Evolutionary conservation across 2,888 invertebrate genomes (phyloP), one percentile per base, ranked within the genome.

Genomic region (Metellina segmentata): DNA sequence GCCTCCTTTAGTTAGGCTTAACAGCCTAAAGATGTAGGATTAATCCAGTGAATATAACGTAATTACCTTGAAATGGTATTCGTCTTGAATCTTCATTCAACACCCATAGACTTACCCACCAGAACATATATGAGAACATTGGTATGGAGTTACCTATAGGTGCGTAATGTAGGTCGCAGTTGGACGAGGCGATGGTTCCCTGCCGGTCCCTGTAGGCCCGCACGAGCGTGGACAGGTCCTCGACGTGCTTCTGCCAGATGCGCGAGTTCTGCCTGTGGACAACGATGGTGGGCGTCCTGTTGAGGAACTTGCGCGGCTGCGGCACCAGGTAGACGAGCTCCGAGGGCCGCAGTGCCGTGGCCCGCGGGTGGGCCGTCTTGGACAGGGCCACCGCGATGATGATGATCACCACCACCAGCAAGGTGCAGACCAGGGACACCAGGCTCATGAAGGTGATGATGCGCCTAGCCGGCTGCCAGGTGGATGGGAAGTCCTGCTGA

Each of bases 401-500:
- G 82, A 93, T 86, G 81, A 93, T 93, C 61, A 90, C 89, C 7
- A 93, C 89, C n/a, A 93, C 93, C 11, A 93, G 61, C 0, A 90
- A 52, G 11, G 90, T 93, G 85, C 93, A 93, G 19, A 83, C 75
- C 6, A 91, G 49, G 7, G 90, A 93, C 19, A 93, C 93, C 49
- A 89, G 49, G 20, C 93, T 90, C 90, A 91, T 93, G 77, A 93
- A 93, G 16, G 93, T 91, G 71, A 93, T 89, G 81, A 93, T 93
- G 49, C 93, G 93, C 16, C 91, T 78, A 11, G 91, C 91, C 2
- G 93, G 93, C 19, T 91, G 88, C 90, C 93, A 91, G 8, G 93
- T 81, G 0, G 93, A 91, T 2, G 92, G 92, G 61, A 85, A 92
- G 78, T 92, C 92, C 89, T 92, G 91, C 91, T 92, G 51, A 53